These are phyloP conservation scores for Orthonychiurus folsomi DNA, from an alignment of 2,888 invertebrate species.

Conservation along the genomic window DNA sequence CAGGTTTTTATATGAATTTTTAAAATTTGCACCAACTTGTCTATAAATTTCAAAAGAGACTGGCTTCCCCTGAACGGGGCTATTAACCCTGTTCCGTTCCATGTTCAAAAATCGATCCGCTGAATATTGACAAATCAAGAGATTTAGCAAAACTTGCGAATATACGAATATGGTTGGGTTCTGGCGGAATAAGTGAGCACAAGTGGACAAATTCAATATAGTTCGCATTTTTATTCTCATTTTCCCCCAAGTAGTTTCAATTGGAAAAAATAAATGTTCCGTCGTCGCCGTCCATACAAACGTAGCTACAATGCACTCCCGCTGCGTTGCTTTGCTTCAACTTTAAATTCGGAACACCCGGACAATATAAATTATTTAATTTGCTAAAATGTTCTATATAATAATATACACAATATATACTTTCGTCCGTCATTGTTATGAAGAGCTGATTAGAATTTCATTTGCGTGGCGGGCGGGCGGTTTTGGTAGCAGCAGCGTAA, in stretches of 20 bases:
- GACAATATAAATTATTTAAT: not conserved
- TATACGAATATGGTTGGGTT: no score
- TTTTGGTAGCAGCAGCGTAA: no score
- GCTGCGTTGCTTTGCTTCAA: not conserved
- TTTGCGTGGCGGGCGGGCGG: not conserved
- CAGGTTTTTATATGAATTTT: no score
- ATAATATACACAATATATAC: not conserved
- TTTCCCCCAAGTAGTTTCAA: slow-evolving; percentile 14
- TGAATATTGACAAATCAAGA: no score
- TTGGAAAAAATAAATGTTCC: slow-evolving; percentile 21
- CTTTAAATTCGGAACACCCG: not conserved
- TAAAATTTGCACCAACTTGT: no score
- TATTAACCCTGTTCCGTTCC: no score
- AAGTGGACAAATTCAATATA: no score
- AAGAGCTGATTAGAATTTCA: not conserved
- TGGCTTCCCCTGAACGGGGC: no score
- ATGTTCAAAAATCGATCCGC: no score
- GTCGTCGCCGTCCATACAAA: slow-evolving; percentile 1
- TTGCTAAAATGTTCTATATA: not conserved
- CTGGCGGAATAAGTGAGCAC: no score
- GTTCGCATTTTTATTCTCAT: slow-evolving; percentile 15
- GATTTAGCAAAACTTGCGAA: no score
- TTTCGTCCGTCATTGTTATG: not conserved
- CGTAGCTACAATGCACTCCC: not conserved
- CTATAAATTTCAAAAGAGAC: no score